Evolutionary conservation across 2,888 invertebrate genomes (phyloP).

Genomic region (Xanthia togata): DNA sequence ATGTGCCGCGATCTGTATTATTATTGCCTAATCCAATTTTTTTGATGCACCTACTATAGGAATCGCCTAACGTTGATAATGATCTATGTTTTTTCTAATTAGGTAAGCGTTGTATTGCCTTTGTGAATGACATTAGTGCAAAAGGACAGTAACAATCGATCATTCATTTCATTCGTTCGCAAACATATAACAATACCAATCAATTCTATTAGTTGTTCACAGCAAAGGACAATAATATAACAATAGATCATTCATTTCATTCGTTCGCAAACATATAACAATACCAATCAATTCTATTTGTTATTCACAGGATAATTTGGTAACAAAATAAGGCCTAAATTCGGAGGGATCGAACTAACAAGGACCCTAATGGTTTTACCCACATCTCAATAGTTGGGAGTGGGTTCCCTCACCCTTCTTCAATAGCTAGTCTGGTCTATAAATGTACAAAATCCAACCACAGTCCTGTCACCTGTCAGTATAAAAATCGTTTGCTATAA

Average conservation of each 20-base stretch:
- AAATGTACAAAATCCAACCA: neutral
- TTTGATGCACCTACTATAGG: neutral
- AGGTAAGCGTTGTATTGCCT: neutral
- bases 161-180: neutral
- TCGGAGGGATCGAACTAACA: conserved; percentile 22
- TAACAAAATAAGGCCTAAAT: neutral
- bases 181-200: conserved; percentile 16
- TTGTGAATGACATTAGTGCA: neutral
- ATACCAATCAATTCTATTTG: neutral
- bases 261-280: conserved; percentile 3
- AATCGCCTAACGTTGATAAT: neutral
- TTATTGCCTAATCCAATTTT: neutral
- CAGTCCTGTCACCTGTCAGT: conserved; percentile 12
- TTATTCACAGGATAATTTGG: neutral
- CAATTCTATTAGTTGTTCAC: neutral
- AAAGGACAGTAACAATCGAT: conserved; percentile 10
- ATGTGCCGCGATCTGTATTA: too few species aligned
- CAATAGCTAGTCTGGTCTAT: neutral
- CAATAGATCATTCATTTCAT: conserved; percentile 16
- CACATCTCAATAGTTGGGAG: conserved; percentile 4
- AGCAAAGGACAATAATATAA: too few species aligned
- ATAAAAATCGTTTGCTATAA: neutral
- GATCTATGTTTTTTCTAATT: neutral
- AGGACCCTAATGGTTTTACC: conserved; percentile 23
- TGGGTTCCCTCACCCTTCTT: too few species aligned